Base-by-base conservation (phyloP, 2,797 vertebrate genomes). In the Acipenser transmontanus region DNA sequence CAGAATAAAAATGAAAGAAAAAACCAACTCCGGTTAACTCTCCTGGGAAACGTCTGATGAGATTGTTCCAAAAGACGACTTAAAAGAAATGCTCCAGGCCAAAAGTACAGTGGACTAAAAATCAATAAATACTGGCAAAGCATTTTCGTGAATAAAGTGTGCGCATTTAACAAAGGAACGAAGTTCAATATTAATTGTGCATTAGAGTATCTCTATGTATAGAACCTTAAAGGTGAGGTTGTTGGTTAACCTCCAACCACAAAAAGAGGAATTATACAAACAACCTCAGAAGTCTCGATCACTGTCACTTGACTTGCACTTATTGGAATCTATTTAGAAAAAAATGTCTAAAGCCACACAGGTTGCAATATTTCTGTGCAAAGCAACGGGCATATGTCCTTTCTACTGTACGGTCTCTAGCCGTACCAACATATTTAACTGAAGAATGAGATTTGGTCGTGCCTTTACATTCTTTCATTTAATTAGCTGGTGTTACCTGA, bases 1-100 rank as follows among this genome's bases (percentile, higher is more conserved):
- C 81, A 72, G 80, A 75, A 83, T 85, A 84, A 86, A 75, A 86
- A 79, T 79, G 85, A 84, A 84, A 86, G 83, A 79, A 72, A 75
- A 78, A n/a, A 54, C 65, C 57, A 60, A 72, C 51, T 68, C 64
- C 6, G 12, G 50, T 68, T 49, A 48, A 71, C 68, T 84, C 87
- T 84, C 73, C 66, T 71, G 82, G 83, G 87, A 86, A 79, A 79
- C 72, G 65, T 67, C 69, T 81, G 83, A 83, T 81, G 84, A 80
- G 79, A 87, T 74, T 78, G 75, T 74, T 81, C 82, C 77, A 68
- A 79, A 86, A 84, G 84, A 84, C 81, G 81, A 80, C 80, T 80
- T 83, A 82, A 82, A 81, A 77, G 83, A 78, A 86, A 83, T 34
- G 34, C 4, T 34, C 34, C 47, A 49, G 57, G 12, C 13, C 7